phyloP scores from a whole-genome alignment of 2,888 invertebrate species.

The Agrochola lychnidis region DNA sequence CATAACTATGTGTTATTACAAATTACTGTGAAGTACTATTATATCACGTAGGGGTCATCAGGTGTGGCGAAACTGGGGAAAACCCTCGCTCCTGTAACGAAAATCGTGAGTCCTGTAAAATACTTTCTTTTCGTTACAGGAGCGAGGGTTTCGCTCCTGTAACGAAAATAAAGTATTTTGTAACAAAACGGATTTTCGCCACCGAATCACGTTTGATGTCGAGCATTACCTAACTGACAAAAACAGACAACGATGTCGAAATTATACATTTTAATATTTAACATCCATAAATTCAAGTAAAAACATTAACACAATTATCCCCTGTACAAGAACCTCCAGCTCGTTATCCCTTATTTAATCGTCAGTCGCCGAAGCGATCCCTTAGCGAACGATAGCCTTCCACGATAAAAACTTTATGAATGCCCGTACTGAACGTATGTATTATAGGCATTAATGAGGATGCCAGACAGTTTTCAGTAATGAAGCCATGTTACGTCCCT shows the following conservation, averaged over 20 bases:
- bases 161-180: not conserved
- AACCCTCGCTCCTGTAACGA: not conserved
- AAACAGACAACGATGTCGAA: not conserved
- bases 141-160: no score
- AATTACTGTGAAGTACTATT: not conserved
- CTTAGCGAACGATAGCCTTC: slow-evolving; percentile 47
- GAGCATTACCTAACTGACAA: slow-evolving; percentile 6
- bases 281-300: slow-evolving; percentile 20
- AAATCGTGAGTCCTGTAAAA: no score
- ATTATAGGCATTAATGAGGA: slow-evolving; percentile 67
- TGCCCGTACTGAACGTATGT: slow-evolving; percentile 56
- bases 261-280: slow-evolving; percentile 26
- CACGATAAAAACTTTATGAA: slow-evolving; percentile 66
- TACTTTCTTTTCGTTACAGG: no score
- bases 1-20: not conserved
- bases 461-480: slow-evolving; percentile 71
- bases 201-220: not conserved
- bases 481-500: slow-evolving; percentile 73
- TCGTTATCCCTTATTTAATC: slow-evolving; percentile 56
- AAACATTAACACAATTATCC: slow-evolving; percentile 37
- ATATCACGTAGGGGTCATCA: not conserved
- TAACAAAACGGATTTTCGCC: not conserved
- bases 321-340: slow-evolving; percentile 10
- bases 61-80: not conserved
- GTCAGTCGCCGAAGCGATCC: slow-evolving; percentile 51